Evolutionary conservation across 2,888 invertebrate genomes (phyloP), one percentile per base, ranked within the genome.

Genomic region (Tetheella fluctuosa): DNA sequence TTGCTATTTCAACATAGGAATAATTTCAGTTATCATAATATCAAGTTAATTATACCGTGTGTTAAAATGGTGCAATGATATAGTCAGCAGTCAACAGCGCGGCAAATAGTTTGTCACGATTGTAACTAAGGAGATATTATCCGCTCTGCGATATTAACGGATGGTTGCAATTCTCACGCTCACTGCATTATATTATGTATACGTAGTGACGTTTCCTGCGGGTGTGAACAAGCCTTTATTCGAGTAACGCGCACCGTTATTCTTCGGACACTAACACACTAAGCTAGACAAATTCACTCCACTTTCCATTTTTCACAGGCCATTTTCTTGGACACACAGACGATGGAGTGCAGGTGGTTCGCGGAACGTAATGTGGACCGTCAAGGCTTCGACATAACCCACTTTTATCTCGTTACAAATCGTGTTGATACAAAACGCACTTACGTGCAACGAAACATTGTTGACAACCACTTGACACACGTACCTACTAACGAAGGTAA

Each of bases 241-340:
- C 75, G 75, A 75, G 68, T 74, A 78, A 79, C 80, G 73, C 72
- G 76, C 78, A 79, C 86, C 85, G 88, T 87, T 87, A 87, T 71
- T 76, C 76, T 75, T 82, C 79, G 81, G 81, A 84, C 83, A 81
- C 81, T 85, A 88, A 85, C 87, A 86, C 80, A 88, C 86, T 88
- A 86, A 81, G 78, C 86, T 88, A 86, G 85, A 87, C 89, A 81
- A 89, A 90, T 89, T 86, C 80, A 90, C 86, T 89, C 88, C 91
- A 91, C 91, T 92, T 92, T 92, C 91, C 89, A 91, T 91, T 92
- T 91, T 91, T 88, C 90, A 85, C 83, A 81, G 80, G 84, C 83
- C 80, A 87, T 91, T 90, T 89, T 86, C 85, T 90, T 83, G 74
- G 79, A 84, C 80, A 77, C 79, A 72, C 75, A 79, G 80, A 81